These are phyloP conservation scores for Mastacembelus armatus DNA, from an alignment of 2,797 vertebrate species.

Conservation along the genomic window DNA sequence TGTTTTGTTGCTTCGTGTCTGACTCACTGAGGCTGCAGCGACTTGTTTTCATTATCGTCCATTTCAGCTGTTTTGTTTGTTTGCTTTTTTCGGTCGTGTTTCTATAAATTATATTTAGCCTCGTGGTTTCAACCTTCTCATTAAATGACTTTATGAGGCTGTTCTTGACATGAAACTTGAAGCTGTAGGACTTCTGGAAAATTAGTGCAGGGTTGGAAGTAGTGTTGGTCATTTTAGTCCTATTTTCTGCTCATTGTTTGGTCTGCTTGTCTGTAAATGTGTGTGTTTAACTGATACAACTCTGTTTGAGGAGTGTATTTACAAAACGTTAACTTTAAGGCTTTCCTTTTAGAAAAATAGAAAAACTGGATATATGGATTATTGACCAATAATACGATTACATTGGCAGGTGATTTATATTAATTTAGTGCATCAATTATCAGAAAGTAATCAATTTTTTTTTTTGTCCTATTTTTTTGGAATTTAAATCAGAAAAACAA, in stretches of 20 bases:
- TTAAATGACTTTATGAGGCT: conserved; percentile 3
- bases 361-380: too few species aligned
- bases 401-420: too few species aligned
- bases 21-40: conserved; percentile 15
- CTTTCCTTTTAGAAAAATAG: too few species aligned
- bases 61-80: background rate
- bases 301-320: too few species aligned
- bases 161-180: background rate
- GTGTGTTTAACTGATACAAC: too few species aligned
- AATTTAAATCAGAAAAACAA: too few species aligned
- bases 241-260: too few species aligned
- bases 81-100: conserved; percentile 9
- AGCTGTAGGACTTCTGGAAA: background rate
- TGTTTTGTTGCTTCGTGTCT: conserved; percentile 19
- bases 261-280: background rate
- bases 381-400: too few species aligned
- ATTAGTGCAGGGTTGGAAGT: background rate
- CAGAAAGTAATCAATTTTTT: too few species aligned
- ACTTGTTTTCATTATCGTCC: background rate
- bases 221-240: background rate
- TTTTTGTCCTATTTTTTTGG: too few species aligned
- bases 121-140: conserved; percentile 6
- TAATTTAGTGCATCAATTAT: too few species aligned
- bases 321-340: too few species aligned
- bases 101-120: background rate